A percentile compares a stretch with the other conserved stretches of the same genome.
phyloP scores from a whole-genome alignment of 2,797 vertebrate genomes.

The Crenichthys baileyi region DNA sequence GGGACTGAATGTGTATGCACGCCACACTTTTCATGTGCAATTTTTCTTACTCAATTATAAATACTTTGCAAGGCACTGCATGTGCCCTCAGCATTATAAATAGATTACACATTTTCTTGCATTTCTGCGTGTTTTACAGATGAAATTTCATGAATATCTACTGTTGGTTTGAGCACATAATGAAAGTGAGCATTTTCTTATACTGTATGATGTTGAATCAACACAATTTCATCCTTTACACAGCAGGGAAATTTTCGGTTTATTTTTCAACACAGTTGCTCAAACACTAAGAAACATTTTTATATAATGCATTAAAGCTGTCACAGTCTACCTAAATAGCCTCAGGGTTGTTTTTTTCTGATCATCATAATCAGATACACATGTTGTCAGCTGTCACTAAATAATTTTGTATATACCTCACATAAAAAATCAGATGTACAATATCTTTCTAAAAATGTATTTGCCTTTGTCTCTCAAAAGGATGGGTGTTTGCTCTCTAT shows the following conservation, averaged over 20 bases:
- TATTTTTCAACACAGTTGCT: no score
- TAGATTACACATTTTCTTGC: neutral
- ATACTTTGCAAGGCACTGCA: neutral
- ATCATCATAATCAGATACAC: neutral
- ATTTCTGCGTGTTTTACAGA: neutral
- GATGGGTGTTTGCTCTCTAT: conserved; percentile 68
- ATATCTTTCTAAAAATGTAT: conserved; percentile 47
- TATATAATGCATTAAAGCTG: neutral
- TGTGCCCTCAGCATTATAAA: neutral
- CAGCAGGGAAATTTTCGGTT: neutral
- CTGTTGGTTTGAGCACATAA: neutral
- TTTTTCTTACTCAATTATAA: neutral
- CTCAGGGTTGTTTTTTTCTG: neutral
- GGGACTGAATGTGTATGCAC: neutral
- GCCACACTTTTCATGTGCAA: neutral
- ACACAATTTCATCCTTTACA: neutral
- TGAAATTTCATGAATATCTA: neutral
- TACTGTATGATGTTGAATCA: no score
- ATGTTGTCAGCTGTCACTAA: neutral
- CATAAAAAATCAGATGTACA: conserved; percentile 35
- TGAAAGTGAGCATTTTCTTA: neutral
- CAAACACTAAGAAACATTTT: neutral
- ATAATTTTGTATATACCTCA: conserved; percentile 17
- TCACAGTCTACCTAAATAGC: neutral
- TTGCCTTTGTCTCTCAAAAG: conserved; percentile 34